Evolutionary conservation across 2,888 invertebrate genomes (phyloP).

Genomic region (Drosophila setosimentum): DNA sequence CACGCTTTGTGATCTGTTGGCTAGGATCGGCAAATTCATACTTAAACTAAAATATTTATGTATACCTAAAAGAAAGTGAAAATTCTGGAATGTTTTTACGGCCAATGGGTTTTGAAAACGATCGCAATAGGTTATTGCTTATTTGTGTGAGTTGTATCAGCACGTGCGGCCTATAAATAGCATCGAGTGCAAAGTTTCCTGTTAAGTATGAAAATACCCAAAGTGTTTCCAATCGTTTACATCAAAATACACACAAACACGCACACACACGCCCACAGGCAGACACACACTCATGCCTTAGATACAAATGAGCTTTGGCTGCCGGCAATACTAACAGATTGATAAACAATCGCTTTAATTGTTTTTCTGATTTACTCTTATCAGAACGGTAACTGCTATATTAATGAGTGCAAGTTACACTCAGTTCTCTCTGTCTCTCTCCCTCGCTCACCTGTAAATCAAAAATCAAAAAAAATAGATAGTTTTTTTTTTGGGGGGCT

Average conservation of each 20-base stretch:
- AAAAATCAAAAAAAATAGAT: not conserved
- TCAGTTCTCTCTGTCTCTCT: not conserved
- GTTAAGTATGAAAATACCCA: conserved; percentile 54
- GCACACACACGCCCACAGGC: not conserved
- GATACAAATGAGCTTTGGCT: conserved; percentile 38
- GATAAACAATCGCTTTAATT: conserved; percentile 63
- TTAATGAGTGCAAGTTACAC: conserved; percentile 45
- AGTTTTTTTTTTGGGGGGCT: not conserved
- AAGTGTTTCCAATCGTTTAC: conserved; percentile 34
- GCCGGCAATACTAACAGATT: conserved; percentile 48
- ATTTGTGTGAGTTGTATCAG: not conserved
- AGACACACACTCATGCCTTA: conserved; percentile 2
- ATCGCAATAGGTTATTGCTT: not conserved
- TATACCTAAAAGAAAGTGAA: conserved; percentile 23
- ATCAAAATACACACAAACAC: conserved; percentile 15
- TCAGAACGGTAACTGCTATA: conserved; percentile 57
- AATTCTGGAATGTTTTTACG: not conserved
- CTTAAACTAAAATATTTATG: conserved; percentile 10
- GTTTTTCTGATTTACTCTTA: conserved; percentile 54
- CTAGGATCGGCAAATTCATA: conserved; percentile 1
- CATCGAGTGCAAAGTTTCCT: conserved; percentile 23
- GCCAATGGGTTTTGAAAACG: not conserved
- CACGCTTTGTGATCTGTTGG: not conserved
- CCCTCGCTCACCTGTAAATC: not conserved
- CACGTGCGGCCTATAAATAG: conserved; percentile 55